Evolutionary conservation across 2,888 invertebrate species (phyloP).

Genomic region (Drosophila incognita): DNA sequence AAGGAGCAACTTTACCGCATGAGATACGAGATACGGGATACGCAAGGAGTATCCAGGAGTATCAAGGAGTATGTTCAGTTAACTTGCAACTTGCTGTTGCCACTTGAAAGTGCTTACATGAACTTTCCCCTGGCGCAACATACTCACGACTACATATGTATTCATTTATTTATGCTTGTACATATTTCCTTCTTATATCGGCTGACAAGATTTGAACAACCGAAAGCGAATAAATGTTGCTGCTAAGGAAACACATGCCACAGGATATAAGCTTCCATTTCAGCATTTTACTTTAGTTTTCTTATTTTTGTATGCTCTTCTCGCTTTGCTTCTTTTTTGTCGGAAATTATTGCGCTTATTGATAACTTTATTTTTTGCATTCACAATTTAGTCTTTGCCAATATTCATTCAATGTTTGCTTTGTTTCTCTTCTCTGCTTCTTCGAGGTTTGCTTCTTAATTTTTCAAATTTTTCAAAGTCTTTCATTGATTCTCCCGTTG

Average conservation of each 20-base stretch:
- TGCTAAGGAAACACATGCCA: conserved; percentile 9
- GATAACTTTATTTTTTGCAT: neutral
- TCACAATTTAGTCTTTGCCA: neutral
- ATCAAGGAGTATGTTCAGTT: no score
- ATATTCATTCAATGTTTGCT: neutral
- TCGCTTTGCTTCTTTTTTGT: neutral
- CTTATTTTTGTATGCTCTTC: neutral
- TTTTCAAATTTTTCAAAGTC: neutral
- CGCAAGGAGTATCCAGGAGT: neutral
- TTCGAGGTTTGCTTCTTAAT: neutral
- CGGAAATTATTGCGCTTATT: neutral
- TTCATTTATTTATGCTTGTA: neutral
- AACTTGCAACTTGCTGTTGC: conserved; percentile 57
- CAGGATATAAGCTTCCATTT: neutral
- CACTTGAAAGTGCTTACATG: conserved; percentile 38
- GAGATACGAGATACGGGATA: conserved; percentile 15
- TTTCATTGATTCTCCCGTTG: neutral
- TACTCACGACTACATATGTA: neutral
- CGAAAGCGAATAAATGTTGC: conserved; percentile 28
- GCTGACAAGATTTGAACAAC: conserved; percentile 39
- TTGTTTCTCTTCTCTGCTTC: neutral
- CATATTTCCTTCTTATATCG: conserved; percentile 31
- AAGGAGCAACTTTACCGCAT: conserved; percentile 30
- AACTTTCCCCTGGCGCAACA: conserved; percentile 19
- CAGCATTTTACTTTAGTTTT: neutral